phyloP scores from a whole-genome alignment of 2,888 invertebrate species.

The Zhuqinia jingwanae region DNA sequence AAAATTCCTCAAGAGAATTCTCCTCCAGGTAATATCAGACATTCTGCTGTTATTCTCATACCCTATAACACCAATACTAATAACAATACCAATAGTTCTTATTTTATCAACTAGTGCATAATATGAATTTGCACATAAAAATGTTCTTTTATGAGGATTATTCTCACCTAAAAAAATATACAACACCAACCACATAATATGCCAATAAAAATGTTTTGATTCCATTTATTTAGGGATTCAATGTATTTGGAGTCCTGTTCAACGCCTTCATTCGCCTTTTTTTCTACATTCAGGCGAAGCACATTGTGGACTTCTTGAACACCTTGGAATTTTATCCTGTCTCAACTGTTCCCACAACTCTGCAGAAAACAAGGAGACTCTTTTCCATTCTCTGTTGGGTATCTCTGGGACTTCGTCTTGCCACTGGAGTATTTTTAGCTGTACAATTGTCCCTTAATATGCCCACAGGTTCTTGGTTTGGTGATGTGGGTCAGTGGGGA shows the following conservation, averaged over 20 bases:
- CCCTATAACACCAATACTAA: no score
- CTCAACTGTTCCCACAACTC: slow-evolving; percentile 73
- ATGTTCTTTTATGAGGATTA: no score
- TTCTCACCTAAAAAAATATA: no score
- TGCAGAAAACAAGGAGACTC: slow-evolving; percentile 71
- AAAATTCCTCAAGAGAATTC: slow-evolving; percentile 72
- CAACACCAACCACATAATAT: no score
- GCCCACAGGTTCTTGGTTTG: slow-evolving; percentile 69
- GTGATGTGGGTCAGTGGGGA: slow-evolving; percentile 66
- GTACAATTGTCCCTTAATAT: slow-evolving; percentile 65
- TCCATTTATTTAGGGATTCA: no score
- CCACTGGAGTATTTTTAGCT: slow-evolving; percentile 72
- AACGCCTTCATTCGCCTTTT: slow-evolving; percentile 72
- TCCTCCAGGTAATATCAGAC: no score
- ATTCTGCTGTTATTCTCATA: no score
- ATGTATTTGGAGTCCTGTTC: slow-evolving; percentile 69
- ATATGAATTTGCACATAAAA: no score
- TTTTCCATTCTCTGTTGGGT: slow-evolving; percentile 74
- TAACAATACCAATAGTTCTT: no score
- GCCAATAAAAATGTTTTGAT: no score
- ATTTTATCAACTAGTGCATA: no score
- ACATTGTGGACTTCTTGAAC: slow-evolving; percentile 71
- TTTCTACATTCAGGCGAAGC: slow-evolving; percentile 65
- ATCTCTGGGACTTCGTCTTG: slow-evolving; percentile 67
- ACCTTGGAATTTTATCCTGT: slow-evolving; percentile 71